Evolutionary conservation across 1,140 invertebrate genomes (phyloP).

Genomic region (Drosophila mauritiana): DNA sequence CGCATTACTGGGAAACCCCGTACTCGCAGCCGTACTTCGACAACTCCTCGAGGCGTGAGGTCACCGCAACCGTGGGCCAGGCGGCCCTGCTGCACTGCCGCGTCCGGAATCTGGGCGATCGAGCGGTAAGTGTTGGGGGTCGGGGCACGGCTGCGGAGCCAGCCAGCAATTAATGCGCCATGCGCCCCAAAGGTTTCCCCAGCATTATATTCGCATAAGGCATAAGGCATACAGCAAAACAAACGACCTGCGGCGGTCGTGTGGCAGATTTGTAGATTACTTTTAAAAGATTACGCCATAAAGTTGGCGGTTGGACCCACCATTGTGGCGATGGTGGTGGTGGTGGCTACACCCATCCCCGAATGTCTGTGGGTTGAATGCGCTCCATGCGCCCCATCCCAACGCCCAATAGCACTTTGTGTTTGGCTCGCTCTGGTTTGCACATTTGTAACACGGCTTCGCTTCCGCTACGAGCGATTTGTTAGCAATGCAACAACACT

Average conservation of each 20-base stretch:
- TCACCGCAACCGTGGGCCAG: conserved; percentile 93
- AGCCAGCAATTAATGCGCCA: conserved; percentile 65
- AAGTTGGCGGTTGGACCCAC: conserved; percentile 71
- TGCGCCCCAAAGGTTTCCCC: conserved; percentile 21
- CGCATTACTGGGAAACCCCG: conserved; percentile 85
- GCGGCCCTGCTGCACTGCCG: conserved; percentile 93
- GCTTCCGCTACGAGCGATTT: conserved; percentile 75
- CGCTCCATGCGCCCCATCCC: background rate
- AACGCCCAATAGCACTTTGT: conserved; percentile 8
- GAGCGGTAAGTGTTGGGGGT: conserved; percentile 90
- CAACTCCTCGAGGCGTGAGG: conserved; percentile 92
- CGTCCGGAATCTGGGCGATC: conserved; percentile 93
- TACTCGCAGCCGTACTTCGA: conserved; percentile 95
- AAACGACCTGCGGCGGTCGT: conserved; percentile 77
- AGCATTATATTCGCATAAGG: conserved; percentile 68
- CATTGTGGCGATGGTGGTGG: too few species aligned
- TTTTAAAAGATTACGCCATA: conserved; percentile 83
- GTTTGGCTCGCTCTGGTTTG: conserved; percentile 61
- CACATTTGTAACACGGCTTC: conserved; percentile 81
- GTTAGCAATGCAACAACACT: conserved; percentile 79
- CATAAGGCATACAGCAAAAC: conserved; percentile 62
- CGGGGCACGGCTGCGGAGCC: background rate
- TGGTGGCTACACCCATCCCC: background rate
- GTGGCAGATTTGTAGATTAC: conserved; percentile 82
- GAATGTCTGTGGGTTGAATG: conserved; percentile 15